Conservation (phyloP, 2,797 vertebrate genomes). For the Melanotaenia boesemani region DNA sequence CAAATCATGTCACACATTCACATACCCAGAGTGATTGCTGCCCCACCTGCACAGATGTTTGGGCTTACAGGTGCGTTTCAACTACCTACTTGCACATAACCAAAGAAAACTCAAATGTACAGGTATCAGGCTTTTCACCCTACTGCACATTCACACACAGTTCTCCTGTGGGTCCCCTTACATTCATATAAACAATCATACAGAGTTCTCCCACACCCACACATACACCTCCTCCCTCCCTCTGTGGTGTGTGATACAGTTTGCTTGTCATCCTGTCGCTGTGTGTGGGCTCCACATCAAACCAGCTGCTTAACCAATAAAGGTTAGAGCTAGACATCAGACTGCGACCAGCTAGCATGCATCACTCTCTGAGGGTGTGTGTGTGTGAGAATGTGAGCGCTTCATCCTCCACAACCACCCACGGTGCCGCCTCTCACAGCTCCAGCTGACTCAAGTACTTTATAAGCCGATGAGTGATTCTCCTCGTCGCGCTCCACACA, state of each 20-base stretch:
- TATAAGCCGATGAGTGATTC: slow-evolving; percentile 25
- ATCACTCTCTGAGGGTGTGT: slow-evolving; percentile 50
- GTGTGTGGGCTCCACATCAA: slow-evolving; percentile 80
- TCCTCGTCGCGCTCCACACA: slow-evolving; percentile 3
- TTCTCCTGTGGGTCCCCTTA: slow-evolving; percentile 17
- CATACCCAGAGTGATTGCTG: slow-evolving; percentile 9
- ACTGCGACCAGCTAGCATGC: slow-evolving; percentile 51
- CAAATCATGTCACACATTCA: slow-evolving; percentile 16
- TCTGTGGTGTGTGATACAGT: slow-evolving; percentile 58
- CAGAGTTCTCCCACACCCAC: slow-evolving; percentile 60
- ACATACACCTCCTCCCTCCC: slow-evolving; percentile 9
- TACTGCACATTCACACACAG: slow-evolving; percentile 14
- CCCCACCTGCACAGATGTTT: slow-evolving; percentile 18
- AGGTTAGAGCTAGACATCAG: slow-evolving; percentile 58
- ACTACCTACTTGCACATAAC: not conserved
- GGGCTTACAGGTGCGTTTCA: not conserved
- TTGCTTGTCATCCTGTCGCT: slow-evolving; percentile 67
- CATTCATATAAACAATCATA: slow-evolving; percentile 50
- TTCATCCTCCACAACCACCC: slow-evolving; percentile 64
- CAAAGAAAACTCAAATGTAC: not conserved
- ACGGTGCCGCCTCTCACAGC: slow-evolving; percentile 48
- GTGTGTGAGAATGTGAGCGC: slow-evolving; percentile 27
- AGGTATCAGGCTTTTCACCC: slow-evolving; percentile 5
- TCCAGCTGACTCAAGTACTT: slow-evolving; percentile 25
- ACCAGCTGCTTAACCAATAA: slow-evolving; percentile 71